Evolutionary conservation across 92 coral and sea anemone genomes (phyloP).

Genomic region (Heliopora coerulea): DNA sequence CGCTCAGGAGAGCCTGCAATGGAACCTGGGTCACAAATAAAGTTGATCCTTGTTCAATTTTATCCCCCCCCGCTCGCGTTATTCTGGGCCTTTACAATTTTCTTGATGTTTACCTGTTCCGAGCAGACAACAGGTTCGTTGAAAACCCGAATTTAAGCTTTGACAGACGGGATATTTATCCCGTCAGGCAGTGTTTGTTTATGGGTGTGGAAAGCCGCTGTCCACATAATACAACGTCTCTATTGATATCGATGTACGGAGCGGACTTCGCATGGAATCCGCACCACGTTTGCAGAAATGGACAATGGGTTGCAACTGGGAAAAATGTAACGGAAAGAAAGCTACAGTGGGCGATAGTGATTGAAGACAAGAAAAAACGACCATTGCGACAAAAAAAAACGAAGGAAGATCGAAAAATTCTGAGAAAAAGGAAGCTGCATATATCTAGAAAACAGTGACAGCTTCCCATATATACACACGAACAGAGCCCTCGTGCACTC

Average conservation of each 20-base stretch:
- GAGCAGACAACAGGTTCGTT: neutral
- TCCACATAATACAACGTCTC: conserved; percentile 5
- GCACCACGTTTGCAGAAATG: neutral
- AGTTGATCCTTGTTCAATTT: conserved; percentile 33
- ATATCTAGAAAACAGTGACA: no score
- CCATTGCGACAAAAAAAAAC: no score
- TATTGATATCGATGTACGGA: neutral
- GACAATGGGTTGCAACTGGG: neutral
- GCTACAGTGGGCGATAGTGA: neutral
- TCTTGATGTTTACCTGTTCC: conserved; percentile 21
- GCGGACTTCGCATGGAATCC: neutral
- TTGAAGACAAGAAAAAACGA: no score
- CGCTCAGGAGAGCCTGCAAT: conserved; percentile 26
- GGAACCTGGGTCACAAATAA: conserved; percentile 14
- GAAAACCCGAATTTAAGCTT: conserved; percentile 10
- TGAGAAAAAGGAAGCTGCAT: no score
- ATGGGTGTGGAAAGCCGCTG: conserved; percentile 31
- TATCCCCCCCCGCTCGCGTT: conserved; percentile 27
- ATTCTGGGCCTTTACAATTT: neutral
- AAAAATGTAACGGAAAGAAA: neutral
- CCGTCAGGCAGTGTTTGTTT: conserved; percentile 23
- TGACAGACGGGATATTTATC: neutral
- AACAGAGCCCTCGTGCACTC: no score
- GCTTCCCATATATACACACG: no score
- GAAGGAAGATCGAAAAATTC: no score